Conservation (phyloP, 2,113 vertebrate genomes). For the Myotis yumanensis region DNA sequence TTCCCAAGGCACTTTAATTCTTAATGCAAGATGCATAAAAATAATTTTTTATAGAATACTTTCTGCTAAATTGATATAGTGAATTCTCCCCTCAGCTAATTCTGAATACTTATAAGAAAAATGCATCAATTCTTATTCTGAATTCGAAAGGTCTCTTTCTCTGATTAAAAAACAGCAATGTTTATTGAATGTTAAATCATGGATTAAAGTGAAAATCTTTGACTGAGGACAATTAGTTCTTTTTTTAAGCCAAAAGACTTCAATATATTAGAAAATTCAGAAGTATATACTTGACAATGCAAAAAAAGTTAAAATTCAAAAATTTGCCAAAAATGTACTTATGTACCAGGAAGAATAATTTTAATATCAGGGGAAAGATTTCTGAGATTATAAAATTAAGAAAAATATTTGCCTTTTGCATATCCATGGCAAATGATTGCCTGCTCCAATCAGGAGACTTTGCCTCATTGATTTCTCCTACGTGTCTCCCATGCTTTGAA, state of each 20-base stretch:
- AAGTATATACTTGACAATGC: neutral
- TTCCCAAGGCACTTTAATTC: conserved; percentile 31
- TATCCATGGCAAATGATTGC: neutral
- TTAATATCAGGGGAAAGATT: neutral
- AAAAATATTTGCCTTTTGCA: neutral
- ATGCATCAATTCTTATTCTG: conserved; percentile 6
- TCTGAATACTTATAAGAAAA: neutral
- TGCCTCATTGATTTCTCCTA: neutral
- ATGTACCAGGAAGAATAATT: neutral
- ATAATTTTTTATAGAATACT: neutral
- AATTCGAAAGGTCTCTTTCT: neutral
- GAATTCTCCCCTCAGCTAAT: neutral
- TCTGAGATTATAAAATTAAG: neutral
- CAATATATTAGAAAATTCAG: neutral
- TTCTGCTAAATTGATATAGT: neutral
- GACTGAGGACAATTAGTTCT: neutral
- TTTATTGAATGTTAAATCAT: conserved; percentile 36
- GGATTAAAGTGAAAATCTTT: conserved; percentile 20
- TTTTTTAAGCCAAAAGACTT: neutral
- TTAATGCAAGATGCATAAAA: neutral
- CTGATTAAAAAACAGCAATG: neutral
- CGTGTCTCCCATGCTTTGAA: neutral
- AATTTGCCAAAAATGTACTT: conserved; percentile 1
- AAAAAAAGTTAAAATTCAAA: neutral
- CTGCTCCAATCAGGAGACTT: neutral